Conservation (phyloP, 2,888 invertebrate species). For the Chaitophorus viminalis region DNA sequence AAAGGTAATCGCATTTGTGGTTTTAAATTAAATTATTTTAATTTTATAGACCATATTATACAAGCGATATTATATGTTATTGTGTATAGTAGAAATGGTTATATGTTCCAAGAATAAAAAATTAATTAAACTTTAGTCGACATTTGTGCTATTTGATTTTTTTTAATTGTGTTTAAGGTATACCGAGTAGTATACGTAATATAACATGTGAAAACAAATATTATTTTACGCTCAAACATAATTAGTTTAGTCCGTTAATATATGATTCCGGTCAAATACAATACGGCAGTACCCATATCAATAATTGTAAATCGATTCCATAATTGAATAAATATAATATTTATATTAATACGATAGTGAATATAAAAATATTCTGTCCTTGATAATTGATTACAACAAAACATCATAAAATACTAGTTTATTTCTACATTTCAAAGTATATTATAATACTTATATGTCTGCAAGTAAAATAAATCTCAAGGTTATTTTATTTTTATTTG, state of each 20-base stretch:
- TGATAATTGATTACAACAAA: neutral
- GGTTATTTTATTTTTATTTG: neutral
- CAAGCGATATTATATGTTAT: neutral
- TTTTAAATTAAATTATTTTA: conserved; percentile 45
- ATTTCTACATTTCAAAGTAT: neutral
- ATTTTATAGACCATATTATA: neutral
- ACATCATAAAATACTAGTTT: conserved; percentile 22
- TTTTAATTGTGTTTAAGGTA: too few relatives aligned
- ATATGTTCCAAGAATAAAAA: neutral
- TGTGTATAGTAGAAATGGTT: neutral
- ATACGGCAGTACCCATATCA: too few relatives aligned
- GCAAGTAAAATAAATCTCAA: neutral
- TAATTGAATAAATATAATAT: neutral
- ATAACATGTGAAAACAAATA: neutral
- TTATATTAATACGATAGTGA: neutral
- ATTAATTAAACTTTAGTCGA: neutral
- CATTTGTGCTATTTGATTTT: neutral
- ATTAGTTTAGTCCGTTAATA: too few relatives aligned
- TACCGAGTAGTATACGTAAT: too few relatives aligned
- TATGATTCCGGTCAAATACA: too few relatives aligned
- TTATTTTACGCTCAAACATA: neutral
- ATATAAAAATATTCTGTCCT: neutral
- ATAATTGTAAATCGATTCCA: neutral
- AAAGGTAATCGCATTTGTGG: conserved; percentile 19
- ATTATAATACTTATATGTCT: neutral